These are phyloP conservation scores for Ceratina japonica DNA, from an alignment of 1,140 invertebrate genomes.

Conservation along the genomic window DNA sequence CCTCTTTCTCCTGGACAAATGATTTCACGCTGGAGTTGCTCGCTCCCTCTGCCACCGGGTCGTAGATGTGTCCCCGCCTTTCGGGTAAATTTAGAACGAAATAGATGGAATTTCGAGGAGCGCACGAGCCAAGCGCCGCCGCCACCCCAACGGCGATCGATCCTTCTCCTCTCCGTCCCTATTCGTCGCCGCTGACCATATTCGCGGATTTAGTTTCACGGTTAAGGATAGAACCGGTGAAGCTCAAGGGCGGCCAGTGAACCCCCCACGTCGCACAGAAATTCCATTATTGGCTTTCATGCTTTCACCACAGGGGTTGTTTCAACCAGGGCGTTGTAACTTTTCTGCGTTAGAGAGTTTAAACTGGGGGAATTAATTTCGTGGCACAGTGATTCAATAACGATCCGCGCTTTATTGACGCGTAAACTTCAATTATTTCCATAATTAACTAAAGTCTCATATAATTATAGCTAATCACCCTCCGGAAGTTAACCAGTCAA, in stretches of 20 bases:
- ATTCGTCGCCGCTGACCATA: neutral
- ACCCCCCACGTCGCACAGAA: neutral
- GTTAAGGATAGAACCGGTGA: conserved; percentile 7
- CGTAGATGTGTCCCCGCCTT: conserved; percentile 52
- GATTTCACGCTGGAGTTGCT: conserved; percentile 60
- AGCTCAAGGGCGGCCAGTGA: neutral
- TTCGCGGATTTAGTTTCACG: conserved; percentile 17
- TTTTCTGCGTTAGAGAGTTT: neutral
- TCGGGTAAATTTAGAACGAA: conserved; percentile 44
- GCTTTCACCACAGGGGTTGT: neutral
- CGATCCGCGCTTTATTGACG: neutral
- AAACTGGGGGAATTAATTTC: neutral
- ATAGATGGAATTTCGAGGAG: conserved; percentile 35
- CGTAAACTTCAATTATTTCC: no score
- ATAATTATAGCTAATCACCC: no score
- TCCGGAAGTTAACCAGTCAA: no score
- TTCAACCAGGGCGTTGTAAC: neutral
- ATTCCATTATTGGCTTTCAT: neutral
- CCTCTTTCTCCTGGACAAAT: conserved; percentile 64
- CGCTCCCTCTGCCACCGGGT: conserved; percentile 47
- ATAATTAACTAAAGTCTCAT: no score
- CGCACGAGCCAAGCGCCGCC: neutral
- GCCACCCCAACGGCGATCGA: conserved; percentile 8
- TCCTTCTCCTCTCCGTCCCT: neutral
- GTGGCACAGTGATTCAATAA: neutral